Evolutionary conservation across 2,888 invertebrate species (phyloP).

Genomic region (Colletes collaris): DNA sequence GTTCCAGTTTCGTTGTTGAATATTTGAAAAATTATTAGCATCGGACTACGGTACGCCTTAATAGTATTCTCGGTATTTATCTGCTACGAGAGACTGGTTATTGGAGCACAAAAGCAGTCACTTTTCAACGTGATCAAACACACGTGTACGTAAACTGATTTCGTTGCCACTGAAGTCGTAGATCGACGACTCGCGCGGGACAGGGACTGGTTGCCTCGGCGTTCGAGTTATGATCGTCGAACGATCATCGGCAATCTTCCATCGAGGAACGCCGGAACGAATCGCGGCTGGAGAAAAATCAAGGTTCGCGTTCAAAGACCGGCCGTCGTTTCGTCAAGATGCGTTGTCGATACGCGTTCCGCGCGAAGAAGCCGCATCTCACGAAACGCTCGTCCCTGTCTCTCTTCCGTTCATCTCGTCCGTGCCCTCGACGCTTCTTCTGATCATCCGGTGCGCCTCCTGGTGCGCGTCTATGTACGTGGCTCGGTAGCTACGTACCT

Average conservation of each 20-base stretch:
- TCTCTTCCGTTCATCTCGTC: conserved; percentile 15
- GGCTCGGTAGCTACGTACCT: conserved; percentile 50
- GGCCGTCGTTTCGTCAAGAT: conserved; percentile 24
- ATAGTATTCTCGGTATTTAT: too few relatives aligned
- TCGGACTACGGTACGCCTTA: too few relatives aligned
- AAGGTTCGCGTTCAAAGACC: not conserved
- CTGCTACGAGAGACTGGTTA: too few relatives aligned
- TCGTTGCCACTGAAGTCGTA: too few relatives aligned
- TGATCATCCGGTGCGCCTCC: conserved; percentile 48
- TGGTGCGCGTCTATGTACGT: conserved; percentile 39
- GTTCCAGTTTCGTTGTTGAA: too few relatives aligned
- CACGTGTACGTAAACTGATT: too few relatives aligned
- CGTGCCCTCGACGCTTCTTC: conserved; percentile 43
- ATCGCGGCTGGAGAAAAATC: conserved; percentile 11
- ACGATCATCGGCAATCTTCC: not conserved
- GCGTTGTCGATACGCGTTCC: conserved; percentile 44
- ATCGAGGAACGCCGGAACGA: not conserved
- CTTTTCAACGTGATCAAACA: too few relatives aligned
- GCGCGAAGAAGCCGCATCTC: conserved; percentile 13
- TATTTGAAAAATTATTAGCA: too few relatives aligned
- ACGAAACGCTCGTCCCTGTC: not conserved
- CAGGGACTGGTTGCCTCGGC: too few relatives aligned
- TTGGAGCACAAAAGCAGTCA: too few relatives aligned
- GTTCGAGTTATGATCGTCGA: too few relatives aligned
- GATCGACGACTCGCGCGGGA: too few relatives aligned